These are phyloP conservation scores for Cheiracanthium punctorium DNA, from an alignment of 2,888 invertebrate genomes.

Conservation along the genomic window DNA sequence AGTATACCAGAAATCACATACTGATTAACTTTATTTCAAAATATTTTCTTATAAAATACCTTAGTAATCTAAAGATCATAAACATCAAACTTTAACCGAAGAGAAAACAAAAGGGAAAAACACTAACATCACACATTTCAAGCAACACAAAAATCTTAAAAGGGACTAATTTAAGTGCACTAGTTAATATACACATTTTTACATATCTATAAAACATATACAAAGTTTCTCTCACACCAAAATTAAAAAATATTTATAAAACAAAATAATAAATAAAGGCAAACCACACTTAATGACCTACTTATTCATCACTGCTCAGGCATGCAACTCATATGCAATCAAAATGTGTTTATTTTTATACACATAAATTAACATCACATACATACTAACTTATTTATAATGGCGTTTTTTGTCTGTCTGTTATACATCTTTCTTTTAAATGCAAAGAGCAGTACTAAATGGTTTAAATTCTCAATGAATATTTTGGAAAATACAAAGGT, in stretches of 20 bases:
- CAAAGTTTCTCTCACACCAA: slow-evolving; percentile 5
- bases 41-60: slow-evolving; percentile 13
- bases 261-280: not conserved
- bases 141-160: not conserved
- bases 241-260: too few relatives aligned
- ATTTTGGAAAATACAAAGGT: too few relatives aligned
- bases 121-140: not conserved
- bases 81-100: slow-evolving; percentile 9
- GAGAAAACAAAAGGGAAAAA: not conserved
- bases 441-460: too few relatives aligned
- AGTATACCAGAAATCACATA: not conserved
- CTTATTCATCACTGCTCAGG: too few relatives aligned
- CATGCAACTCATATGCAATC: too few relatives aligned
- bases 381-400: too few relatives aligned
- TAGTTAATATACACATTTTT: slow-evolving; percentile 22
- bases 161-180: not conserved
- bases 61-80: not conserved
- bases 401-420: too few relatives aligned
- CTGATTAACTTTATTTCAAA: slow-evolving; percentile 6
- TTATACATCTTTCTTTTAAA: too few relatives aligned
- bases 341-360: too few relatives aligned
- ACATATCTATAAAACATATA: slow-evolving; percentile 30
- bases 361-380: too few relatives aligned
- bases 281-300: too few relatives aligned
- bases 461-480: too few relatives aligned